A percentile compares a stretch with the other conserved stretches of the same genome.
Conservation (phyloP, 1,140 invertebrate species). For the Trichomalopsis sarcophagae region DNA sequence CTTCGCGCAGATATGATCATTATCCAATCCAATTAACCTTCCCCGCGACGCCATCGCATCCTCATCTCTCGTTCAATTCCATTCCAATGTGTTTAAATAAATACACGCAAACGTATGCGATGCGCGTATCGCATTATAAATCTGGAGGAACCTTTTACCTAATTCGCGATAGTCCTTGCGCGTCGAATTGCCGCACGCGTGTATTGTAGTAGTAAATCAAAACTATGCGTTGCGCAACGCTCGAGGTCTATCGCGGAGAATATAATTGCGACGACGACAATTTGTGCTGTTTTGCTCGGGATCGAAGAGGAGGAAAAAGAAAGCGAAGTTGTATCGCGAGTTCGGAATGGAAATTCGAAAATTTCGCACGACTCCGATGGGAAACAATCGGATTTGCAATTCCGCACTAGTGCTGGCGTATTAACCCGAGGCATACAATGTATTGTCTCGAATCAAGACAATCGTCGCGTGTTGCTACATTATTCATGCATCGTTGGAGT, state of each 20-base stretch:
- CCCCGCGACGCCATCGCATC: not conserved
- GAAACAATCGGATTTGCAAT: slow-evolving; percentile 19
- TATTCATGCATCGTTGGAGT: slow-evolving; percentile 18
- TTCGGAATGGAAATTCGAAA: not conserved
- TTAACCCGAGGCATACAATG: not conserved
- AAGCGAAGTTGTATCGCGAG: not conserved
- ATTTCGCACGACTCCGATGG: slow-evolving; percentile 3
- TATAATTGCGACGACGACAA: too few relatives aligned
- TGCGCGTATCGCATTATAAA: not conserved
- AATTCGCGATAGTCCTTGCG: not conserved
- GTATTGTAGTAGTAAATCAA: too few relatives aligned
- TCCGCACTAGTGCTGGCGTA: not conserved
- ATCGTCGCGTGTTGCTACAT: not conserved
- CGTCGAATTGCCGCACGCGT: too few relatives aligned
- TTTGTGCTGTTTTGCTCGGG: too few relatives aligned
- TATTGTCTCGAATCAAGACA: not conserved
- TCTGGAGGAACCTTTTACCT: not conserved
- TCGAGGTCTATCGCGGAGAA: too few relatives aligned
- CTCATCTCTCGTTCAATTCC: not conserved
- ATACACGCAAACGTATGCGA: not conserved
- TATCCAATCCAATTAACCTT: slow-evolving; percentile 33
- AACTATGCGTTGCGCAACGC: too few relatives aligned
- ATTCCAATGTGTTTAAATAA: not conserved
- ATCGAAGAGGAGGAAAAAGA: not conserved
- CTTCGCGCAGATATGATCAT: slow-evolving; percentile 19